Conservation (phyloP, 2,888 invertebrate genomes). For the Hylaea fasciaria region DNA sequence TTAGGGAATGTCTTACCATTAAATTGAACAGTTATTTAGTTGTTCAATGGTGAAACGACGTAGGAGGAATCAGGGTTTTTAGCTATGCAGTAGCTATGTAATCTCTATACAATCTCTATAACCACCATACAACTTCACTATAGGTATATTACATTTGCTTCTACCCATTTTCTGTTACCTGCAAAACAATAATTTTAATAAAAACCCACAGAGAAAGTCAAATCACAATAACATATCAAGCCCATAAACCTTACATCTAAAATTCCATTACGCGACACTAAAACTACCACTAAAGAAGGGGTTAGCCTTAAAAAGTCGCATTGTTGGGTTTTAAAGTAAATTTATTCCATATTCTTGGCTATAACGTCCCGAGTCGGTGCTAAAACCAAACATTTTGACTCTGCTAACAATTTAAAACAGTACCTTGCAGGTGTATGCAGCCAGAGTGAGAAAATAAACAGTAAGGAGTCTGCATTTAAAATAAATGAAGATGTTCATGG, state of each 20-base stretch:
- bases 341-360: constrained; percentile 49
- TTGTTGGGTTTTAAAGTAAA: constrained; percentile 54
- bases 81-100: no score
- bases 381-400: constrained; percentile 52
- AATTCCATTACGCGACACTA: constrained; percentile 44
- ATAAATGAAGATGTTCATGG: no score
- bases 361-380: constrained; percentile 43
- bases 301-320: constrained; percentile 40
- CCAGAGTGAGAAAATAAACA: constrained; percentile 8
- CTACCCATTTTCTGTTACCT: no score
- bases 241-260: constrained; percentile 40
- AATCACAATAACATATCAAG: constrained; percentile 26
- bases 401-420: constrained; percentile 49
- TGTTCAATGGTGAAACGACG: no score
- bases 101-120: no score
- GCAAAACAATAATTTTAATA: background rate
- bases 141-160: no score
- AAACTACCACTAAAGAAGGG: constrained; percentile 43
- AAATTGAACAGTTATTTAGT: no score
- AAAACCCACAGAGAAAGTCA: constrained; percentile 7
- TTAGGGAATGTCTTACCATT: no score
- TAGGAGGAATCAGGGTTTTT: no score
- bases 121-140: no score
- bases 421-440: constrained; percentile 43
- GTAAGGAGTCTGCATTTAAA: constrained; percentile 13